phyloP scores from a whole-genome alignment of 2,797 vertebrate genomes.

The Molossus molossus region DNA sequence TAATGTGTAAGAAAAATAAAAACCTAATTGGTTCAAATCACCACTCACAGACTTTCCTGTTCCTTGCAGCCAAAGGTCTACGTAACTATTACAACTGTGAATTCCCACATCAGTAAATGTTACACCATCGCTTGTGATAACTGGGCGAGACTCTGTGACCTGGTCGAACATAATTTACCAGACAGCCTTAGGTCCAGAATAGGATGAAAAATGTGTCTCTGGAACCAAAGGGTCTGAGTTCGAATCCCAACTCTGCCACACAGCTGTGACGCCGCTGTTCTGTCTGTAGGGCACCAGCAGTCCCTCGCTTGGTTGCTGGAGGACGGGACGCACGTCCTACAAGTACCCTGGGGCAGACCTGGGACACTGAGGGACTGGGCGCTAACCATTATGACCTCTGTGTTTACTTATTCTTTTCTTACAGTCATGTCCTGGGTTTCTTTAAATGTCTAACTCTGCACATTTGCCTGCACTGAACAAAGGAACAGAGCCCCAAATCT shows the following conservation, averaged over 20 bases:
- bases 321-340: not conserved
- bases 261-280: not conserved
- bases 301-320: not conserved
- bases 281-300: not conserved
- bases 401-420: not conserved
- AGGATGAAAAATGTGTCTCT: not conserved
- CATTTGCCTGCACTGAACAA: not conserved
- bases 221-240: not conserved
- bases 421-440: fast-evolving
- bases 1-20: not conserved
- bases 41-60: not conserved
- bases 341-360: not conserved
- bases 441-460: not conserved
- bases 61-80: not conserved
- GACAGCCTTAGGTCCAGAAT: not conserved
- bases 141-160: fast-evolving
- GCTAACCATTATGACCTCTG: not conserved
- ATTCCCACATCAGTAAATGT: not conserved
- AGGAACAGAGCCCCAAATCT: not conserved
- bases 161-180: fast-evolving
- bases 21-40: too few species aligned
- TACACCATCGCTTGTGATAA: fast-evolving
- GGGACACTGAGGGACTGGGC: not conserved
- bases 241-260: not conserved
- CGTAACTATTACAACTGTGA: not conserved